These are phyloP conservation scores for Aphyosemion australe DNA, from an alignment of 2,113 vertebrate species.

Conservation along the genomic window DNA sequence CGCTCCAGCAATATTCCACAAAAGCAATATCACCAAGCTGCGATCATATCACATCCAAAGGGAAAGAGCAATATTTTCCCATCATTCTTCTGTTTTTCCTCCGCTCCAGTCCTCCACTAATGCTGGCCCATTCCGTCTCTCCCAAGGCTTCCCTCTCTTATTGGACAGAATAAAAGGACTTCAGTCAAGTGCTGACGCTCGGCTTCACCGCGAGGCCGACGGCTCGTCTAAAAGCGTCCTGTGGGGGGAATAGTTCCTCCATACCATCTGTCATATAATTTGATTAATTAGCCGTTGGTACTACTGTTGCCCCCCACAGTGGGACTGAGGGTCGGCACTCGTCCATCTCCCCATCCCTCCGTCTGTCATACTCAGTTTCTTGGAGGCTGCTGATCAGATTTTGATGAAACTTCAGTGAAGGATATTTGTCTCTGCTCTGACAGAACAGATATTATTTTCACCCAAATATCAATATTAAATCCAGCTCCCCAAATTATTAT, in stretches of 20 bases:
- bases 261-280: conserved; percentile 71
- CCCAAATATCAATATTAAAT: not conserved
- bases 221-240: conserved; percentile 55
- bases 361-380: conserved; percentile 62
- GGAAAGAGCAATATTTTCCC: conserved; percentile 73
- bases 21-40: conserved; percentile 70
- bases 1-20: conserved; percentile 73
- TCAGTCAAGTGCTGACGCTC: conserved; percentile 59
- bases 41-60: conserved; percentile 72
- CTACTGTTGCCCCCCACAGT: conserved; percentile 57
- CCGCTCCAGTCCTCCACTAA: conserved; percentile 50
- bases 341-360: conserved; percentile 66
- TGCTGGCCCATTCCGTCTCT: conserved; percentile 21
- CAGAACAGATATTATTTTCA: conserved; percentile 24
- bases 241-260: conserved; percentile 63
- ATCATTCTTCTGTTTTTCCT: conserved; percentile 62
- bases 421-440: conserved; percentile 37
- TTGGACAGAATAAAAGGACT: conserved; percentile 56
- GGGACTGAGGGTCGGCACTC: conserved; percentile 63
- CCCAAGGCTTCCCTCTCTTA: conserved; percentile 50
- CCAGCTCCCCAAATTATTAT: not conserved
- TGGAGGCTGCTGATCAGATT: conserved; percentile 59
- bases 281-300: conserved; percentile 71
- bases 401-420: conserved; percentile 57
- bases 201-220: conserved; percentile 36